Evolutionary conservation across 2,797 vertebrate species (phyloP).

Genomic region (Pipistrellus pygmaeus): DNA sequence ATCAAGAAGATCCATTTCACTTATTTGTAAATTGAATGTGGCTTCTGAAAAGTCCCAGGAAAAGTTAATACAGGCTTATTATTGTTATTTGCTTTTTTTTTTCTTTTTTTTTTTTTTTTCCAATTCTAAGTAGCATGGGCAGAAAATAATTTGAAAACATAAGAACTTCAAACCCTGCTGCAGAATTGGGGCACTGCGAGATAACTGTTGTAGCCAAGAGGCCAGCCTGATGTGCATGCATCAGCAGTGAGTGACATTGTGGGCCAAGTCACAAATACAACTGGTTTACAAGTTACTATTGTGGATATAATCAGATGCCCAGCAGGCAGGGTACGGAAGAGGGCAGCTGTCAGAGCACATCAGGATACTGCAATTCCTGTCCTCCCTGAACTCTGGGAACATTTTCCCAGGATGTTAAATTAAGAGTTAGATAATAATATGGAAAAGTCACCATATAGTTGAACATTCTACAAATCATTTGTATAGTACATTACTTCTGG

Average conservation of each 20-base stretch:
- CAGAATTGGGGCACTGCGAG: slow-evolving; percentile 1
- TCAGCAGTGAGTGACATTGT: not conserved
- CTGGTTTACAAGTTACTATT: not conserved
- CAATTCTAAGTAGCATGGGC: slow-evolving; percentile 40
- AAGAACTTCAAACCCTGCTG: slow-evolving; percentile 65
- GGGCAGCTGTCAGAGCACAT: not conserved
- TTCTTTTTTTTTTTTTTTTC: not conserved
- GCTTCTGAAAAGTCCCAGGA: slow-evolving; percentile 79
- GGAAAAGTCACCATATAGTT: not conserved
- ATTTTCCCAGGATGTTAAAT: not conserved
- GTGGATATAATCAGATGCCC: not conserved
- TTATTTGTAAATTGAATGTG: slow-evolving; percentile 80
- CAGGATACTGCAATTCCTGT: not conserved
- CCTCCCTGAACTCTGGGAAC: not conserved
- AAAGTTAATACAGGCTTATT: slow-evolving; percentile 69
- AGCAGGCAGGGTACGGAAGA: not conserved
- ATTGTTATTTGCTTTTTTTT: slow-evolving; percentile 66
- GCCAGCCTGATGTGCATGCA: not conserved
- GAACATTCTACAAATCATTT: not conserved
- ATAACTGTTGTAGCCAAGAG: not conserved
- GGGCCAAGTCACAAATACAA: slow-evolving; percentile 50
- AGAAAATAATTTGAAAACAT: slow-evolving; percentile 73
- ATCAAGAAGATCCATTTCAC: slow-evolving; percentile 78
- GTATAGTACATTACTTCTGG: not conserved
- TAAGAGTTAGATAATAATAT: not conserved